A percentile compares a stretch with the other conserved stretches of the same genome.
Evolutionary conservation across 1,140 invertebrate species (phyloP).

Genomic region (Antheraea mylitta): DNA sequence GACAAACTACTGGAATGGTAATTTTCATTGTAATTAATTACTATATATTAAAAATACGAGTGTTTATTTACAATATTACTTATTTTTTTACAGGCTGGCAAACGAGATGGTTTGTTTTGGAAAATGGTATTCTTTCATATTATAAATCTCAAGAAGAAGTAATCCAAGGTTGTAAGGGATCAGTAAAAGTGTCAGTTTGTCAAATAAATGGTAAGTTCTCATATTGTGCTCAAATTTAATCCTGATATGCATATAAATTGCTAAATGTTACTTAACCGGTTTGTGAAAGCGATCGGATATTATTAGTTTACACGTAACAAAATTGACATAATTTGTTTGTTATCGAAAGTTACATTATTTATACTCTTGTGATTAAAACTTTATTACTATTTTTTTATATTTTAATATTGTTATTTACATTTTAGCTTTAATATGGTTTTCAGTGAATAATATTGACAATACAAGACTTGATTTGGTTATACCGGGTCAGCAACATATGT

Average conservation of each 20-base stretch:
- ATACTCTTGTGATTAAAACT: too few relatives aligned
- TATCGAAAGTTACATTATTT: too few relatives aligned
- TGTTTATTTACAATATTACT: slow-evolving; percentile 12
- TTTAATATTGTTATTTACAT: slow-evolving; percentile 12
- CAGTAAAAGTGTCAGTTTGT: slow-evolving; percentile 89
- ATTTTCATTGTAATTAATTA: slow-evolving; percentile 39
- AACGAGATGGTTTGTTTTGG: slow-evolving; percentile 91
- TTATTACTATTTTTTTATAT: slow-evolving; percentile 2
- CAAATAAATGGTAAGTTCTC: slow-evolving; percentile 85
- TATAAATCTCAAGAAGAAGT: slow-evolving; percentile 92
- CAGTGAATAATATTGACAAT: slow-evolving; percentile 86
- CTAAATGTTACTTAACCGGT: slow-evolving; percentile 6
- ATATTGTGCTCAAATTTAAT: neutral
- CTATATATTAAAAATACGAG: slow-evolving; percentile 5
- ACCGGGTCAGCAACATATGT: slow-evolving; percentile 90
- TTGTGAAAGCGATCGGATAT: slow-evolving; percentile 4
- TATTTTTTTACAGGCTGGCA: slow-evolving; percentile 85
- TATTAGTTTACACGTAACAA: neutral
- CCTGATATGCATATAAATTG: neutral
- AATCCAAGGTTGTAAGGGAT: slow-evolving; percentile 90
- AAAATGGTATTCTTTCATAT: slow-evolving; percentile 89
- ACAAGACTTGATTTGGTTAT: slow-evolving; percentile 88
- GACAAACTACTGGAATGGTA: slow-evolving; percentile 92
- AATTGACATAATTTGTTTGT: too few relatives aligned
- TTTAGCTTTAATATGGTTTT: slow-evolving; percentile 32